These are phyloP conservation scores for Megalops cyprinoides DNA, from an alignment of 2,797 vertebrate genomes.

Conservation along the genomic window DNA sequence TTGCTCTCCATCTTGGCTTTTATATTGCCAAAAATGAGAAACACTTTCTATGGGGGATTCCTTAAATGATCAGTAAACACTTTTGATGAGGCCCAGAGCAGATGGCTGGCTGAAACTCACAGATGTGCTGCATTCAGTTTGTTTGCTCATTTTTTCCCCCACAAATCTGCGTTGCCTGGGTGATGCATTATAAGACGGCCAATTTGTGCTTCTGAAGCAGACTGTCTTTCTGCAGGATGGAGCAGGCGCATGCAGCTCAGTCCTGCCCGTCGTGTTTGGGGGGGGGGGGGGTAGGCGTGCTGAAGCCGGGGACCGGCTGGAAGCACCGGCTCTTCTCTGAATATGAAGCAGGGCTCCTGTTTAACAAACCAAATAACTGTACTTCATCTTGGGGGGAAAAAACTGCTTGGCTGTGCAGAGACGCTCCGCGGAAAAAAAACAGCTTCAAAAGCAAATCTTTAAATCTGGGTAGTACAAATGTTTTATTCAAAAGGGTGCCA, in stretches of 20 bases:
- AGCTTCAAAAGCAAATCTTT: conserved; percentile 55
- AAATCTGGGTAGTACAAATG: conserved; percentile 39
- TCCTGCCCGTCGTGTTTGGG: too few species aligned
- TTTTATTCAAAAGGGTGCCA: conserved; percentile 52
- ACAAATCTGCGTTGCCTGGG: conserved; percentile 19
- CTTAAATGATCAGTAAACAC: background rate
- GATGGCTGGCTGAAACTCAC: conserved; percentile 31
- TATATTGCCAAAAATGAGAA: background rate
- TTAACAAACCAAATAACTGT: conserved; percentile 59
- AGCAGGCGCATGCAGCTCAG: conserved; percentile 49
- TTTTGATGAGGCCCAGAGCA: conserved; percentile 19
- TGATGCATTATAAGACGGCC: conserved; percentile 53
- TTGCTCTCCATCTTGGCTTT: background rate
- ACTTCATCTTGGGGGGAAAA: conserved; percentile 44
- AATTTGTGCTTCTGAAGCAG: conserved; percentile 60
- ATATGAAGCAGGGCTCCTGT: conserved; percentile 52
- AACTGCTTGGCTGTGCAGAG: conserved; percentile 48
- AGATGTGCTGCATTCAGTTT: conserved; percentile 21
- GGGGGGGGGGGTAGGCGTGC: too few species aligned
- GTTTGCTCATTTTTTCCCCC: conserved; percentile 34
- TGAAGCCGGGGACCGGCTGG: background rate
- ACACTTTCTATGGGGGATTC: background rate
- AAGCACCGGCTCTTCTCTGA: conserved; percentile 44
- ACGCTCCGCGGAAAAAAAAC: conserved; percentile 49
- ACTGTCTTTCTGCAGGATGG: conserved; percentile 56